A percentile compares a stretch with the other conserved stretches of the same genome.
Conservation (phyloP, 2,797 vertebrate genomes). For the Onychomys arenicola region DNA sequence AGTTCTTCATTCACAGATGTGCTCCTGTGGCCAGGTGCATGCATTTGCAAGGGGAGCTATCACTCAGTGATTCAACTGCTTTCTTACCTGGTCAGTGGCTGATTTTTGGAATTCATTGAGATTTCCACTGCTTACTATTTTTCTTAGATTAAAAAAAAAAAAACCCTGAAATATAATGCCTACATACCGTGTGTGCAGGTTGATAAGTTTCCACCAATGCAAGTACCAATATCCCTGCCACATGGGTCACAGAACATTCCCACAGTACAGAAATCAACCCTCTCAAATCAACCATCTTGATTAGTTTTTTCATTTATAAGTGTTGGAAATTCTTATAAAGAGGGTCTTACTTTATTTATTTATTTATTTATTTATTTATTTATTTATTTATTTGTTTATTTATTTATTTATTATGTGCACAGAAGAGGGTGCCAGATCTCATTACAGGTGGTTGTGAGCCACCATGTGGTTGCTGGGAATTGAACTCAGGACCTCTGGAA, state of each 20-base stretch:
- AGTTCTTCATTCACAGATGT: not conserved
- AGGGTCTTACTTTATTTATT: not conserved
- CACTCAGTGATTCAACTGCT: conserved; percentile 25
- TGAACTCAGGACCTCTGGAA: too few relatives aligned
- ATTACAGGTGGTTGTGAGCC: too few relatives aligned
- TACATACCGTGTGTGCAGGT: not conserved
- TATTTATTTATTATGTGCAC: too few relatives aligned
- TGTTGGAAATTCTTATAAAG: not conserved
- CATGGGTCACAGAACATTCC: not conserved
- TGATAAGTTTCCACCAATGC: not conserved
- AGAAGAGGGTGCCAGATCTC: too few relatives aligned
- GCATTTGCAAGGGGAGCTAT: not conserved
- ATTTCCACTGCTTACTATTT: conserved; percentile 9
- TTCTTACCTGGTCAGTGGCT: conserved; percentile 15
- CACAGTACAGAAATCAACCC: not conserved
- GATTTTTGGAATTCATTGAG: not conserved
- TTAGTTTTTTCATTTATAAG: not conserved
- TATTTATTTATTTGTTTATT: too few relatives aligned
- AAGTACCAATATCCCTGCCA: not conserved
- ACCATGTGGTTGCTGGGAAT: too few relatives aligned
- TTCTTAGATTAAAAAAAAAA: not conserved
- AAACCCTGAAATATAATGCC: not conserved
- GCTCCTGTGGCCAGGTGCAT: conserved; percentile 18
- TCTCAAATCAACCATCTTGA: not conserved
- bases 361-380: too few relatives aligned